Evolutionary conservation across 2,113 vertebrate genomes (phyloP).

Genomic region (Chinchilla lanigera): DNA sequence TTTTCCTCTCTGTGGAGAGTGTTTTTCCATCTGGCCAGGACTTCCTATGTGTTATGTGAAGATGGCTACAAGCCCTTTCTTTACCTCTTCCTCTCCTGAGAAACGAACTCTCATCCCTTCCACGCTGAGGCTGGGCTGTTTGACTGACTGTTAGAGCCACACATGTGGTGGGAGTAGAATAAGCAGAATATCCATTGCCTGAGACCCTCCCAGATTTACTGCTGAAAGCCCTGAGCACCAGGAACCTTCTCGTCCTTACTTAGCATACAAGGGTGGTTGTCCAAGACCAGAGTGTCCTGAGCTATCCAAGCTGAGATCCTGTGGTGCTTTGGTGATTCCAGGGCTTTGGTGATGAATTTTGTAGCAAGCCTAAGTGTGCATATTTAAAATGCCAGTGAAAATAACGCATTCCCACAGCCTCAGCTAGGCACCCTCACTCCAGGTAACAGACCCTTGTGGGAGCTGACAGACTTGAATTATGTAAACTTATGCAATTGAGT

Average conservation of each 20-base stretch:
- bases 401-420: accelerated
- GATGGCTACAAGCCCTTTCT: too few relatives aligned
- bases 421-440: accelerated
- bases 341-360: accelerated
- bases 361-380: accelerated
- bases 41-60: accelerated
- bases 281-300: accelerated
- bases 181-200: accelerated
- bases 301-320: neutral
- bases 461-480: accelerated
- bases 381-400: accelerated
- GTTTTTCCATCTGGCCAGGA: neutral
- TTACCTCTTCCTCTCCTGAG: neutral
- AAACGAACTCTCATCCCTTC: accelerated
- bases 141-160: too few relatives aligned
- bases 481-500: too few relatives aligned
- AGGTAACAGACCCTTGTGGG: neutral
- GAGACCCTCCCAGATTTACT: accelerated
- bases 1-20: too few relatives aligned
- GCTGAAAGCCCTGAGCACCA: accelerated
- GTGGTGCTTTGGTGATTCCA: accelerated
- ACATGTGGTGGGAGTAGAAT: neutral
- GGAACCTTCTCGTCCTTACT: too few relatives aligned
- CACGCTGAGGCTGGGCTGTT: neutral
- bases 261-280: accelerated